Evolutionary conservation across 2,888 invertebrate species (phyloP).

Genomic region (Pecten maximus): DNA sequence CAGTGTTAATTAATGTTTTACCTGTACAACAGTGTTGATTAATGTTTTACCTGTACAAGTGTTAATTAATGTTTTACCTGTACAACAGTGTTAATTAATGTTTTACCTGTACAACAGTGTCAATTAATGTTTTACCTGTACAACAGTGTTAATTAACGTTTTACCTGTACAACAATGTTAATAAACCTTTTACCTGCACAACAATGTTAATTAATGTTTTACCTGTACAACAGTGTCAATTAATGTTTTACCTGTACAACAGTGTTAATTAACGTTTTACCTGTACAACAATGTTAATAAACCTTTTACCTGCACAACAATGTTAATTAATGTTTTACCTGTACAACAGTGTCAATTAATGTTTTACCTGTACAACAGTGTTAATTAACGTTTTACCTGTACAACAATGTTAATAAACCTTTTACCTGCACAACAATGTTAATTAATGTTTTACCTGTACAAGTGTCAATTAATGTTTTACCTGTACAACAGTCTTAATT

Average conservation of each 20-base stretch:
- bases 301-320: background rate
- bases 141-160: background rate
- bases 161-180: too few species aligned
- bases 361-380: background rate
- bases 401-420: too few species aligned
- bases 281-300: too few species aligned
- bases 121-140: too few species aligned
- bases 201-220: constrained; percentile 39
- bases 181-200: background rate
- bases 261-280: constrained; percentile 66
- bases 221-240: too few species aligned
- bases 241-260: background rate
- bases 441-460: constrained; percentile 82
- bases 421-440: background rate
- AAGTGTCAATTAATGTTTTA: too few species aligned
- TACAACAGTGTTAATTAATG: background rate
- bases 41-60: constrained; percentile 82
- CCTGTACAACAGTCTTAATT: too few species aligned
- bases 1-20: too few species aligned
- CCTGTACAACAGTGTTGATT: too few species aligned
- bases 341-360: too few species aligned
- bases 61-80: too few species aligned
- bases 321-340: constrained; percentile 75
- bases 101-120: constrained; percentile 83
- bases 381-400: constrained; percentile 81